Evolutionary conservation across 2,113 vertebrate genomes (phyloP).

Genomic region (Australoheros scitulus): DNA sequence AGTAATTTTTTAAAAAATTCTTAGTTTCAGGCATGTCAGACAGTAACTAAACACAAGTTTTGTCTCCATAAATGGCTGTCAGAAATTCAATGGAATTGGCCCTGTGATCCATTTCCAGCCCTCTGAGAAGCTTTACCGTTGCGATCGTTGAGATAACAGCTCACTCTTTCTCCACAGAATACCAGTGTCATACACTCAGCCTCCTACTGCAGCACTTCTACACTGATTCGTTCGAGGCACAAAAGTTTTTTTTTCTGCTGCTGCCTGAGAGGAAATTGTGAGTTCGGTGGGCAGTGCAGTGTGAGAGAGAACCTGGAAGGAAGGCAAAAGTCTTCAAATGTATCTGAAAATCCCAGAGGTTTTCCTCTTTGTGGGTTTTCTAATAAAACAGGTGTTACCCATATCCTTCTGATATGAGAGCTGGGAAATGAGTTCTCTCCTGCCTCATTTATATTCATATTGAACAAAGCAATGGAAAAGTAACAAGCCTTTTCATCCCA

Average conservation of each 20-base stretch:
- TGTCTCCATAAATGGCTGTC: conserved; percentile 43
- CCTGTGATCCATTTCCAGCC: conserved; percentile 57
- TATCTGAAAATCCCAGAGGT: conserved; percentile 42
- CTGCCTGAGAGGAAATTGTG: conserved; percentile 20
- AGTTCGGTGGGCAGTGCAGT: background rate
- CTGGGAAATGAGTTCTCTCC: conserved; percentile 48
- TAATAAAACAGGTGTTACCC: conserved; percentile 62
- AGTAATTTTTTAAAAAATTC: background rate
- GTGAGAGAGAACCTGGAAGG: conserved; percentile 10
- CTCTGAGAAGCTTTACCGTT: conserved; percentile 53
- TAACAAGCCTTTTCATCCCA: conserved; percentile 42
- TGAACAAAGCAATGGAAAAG: conserved; percentile 27
- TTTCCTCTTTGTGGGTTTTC: conserved; percentile 49
- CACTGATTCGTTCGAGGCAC: conserved; percentile 12
- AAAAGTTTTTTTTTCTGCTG: conserved; percentile 16
- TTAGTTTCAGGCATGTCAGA: conserved; percentile 13
- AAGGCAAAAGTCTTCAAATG: conserved; percentile 36
- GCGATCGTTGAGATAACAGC: conserved; percentile 56
- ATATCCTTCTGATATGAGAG: conserved; percentile 56
- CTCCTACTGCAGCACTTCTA: conserved; percentile 35
- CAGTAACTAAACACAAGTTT: conserved; percentile 54
- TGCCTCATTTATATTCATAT: conserved; percentile 60
- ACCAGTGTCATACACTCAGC: conserved; percentile 46
- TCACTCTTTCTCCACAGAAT: conserved; percentile 50
- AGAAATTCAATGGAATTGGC: conserved; percentile 61